Base-by-base conservation (phyloP, 2,888 invertebrate genomes). In the Schizotus pectinicornis region DNA sequence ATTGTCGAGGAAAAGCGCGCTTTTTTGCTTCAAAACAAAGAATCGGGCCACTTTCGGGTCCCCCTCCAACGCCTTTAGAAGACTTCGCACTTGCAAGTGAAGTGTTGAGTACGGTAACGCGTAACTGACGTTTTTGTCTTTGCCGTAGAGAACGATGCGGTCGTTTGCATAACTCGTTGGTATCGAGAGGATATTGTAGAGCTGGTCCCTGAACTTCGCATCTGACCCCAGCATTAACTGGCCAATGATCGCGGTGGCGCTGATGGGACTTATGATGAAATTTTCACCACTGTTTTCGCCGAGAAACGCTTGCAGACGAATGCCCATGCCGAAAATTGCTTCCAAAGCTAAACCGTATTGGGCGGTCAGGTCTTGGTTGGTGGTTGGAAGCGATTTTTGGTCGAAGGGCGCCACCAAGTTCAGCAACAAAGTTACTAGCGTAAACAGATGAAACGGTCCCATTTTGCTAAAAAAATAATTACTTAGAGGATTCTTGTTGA, bases 251-350 rank as follows among this genome's bases (percentile, higher is more conserved):
- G 74, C 65, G 0, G 79, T 74, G 8, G 78, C 73, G 55, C 80
- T 79, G 11, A 81, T 52, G 0, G 81, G 81, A 0, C 80, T 80
- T 3, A 81, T 69, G 6, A 80, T 60, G 60, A 80, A 77, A 58
- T 80, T 81, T 6, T 59, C 49, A 1, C 61, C 60, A 7, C 52
- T 30, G 1, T 68, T 63, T n/a, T 69, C 69, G 11, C 70, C 67
- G 9, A 77, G 62, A 1, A 78, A 62, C 0, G 70, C 70, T 59
- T 78, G 74, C 6, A 78, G 56, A 13, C 77, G 72, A 1, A 77
- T 61, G 8, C 77, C 77, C 48, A 79, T 70, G 7, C 74, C 73
- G 47, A 77, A 74, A n/a, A 79, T 71, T 2, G 78, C 78, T 57
- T 78, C 76, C 43, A 77, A 47, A 3, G 78, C 79, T 47, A 55